These are phyloP conservation scores for Scelioninae gen. 2 DNA, from an alignment of 2,888 invertebrate genomes.

Conservation along the genomic window DNA sequence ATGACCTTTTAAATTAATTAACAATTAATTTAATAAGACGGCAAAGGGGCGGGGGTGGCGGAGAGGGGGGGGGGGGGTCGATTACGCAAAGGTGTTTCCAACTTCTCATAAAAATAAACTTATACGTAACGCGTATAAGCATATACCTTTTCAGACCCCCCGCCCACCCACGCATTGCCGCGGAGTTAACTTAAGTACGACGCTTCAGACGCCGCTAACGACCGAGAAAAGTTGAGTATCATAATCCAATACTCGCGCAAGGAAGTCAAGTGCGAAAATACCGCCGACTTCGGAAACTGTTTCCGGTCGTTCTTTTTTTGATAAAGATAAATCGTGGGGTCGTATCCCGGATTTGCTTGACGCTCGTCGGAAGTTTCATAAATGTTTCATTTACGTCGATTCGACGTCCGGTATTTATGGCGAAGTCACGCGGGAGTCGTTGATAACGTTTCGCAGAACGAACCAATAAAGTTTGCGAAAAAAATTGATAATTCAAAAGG, in stretches of 20 bases:
- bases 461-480: too few species aligned
- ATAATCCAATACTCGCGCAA: slow-evolving; percentile 42
- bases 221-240: slow-evolving; percentile 49
- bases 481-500: too few species aligned
- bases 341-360: too few species aligned
- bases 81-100: slow-evolving; percentile 39
- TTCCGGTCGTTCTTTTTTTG: too few species aligned
- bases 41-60: too few species aligned
- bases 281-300: slow-evolving; percentile 12
- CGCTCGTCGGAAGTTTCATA: too few species aligned
- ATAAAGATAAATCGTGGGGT: too few species aligned
- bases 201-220: slow-evolving; percentile 24
- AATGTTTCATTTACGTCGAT: too few species aligned
- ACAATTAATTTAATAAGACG: slow-evolving; percentile 26
- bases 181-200: slow-evolving; percentile 20
- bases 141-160: slow-evolving; percentile 12
- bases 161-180: slow-evolving; percentile 1
- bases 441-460: too few species aligned
- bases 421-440: too few species aligned
- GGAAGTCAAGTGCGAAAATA: slow-evolving; percentile 27
- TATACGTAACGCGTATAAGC: slow-evolving; percentile 32
- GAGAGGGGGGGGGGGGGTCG: background rate
- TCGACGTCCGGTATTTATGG: too few species aligned
- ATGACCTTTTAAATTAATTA: slow-evolving; percentile 13
- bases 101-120: slow-evolving; percentile 40